A percentile compares a stretch with the other conserved stretches of the same genome.
Conservation (phyloP, 2,113 vertebrate species). For the Aythya baeri region DNA sequence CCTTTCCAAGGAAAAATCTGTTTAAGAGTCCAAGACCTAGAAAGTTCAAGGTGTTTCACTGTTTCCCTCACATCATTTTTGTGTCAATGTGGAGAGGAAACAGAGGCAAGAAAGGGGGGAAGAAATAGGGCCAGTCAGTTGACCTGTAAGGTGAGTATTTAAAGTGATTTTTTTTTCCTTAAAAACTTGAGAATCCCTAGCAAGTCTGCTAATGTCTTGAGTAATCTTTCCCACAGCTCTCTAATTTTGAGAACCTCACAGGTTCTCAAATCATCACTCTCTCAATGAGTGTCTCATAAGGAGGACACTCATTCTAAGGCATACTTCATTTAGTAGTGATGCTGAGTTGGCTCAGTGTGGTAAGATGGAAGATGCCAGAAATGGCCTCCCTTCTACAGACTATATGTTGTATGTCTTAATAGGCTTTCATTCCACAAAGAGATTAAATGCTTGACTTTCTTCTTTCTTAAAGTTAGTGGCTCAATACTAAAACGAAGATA, state of each 20-base stretch:
- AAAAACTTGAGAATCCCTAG: not conserved
- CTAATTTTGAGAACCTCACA: not conserved
- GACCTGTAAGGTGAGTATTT: not conserved
- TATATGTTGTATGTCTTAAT: not conserved
- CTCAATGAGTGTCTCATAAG: not conserved
- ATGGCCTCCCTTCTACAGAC: not conserved
- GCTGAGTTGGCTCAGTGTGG: not conserved
- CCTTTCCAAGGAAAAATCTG: slow-evolving; percentile 44
- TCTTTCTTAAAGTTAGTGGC: not conserved
- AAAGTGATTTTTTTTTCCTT: not conserved
- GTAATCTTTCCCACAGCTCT: not conserved
- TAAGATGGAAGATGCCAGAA: not conserved
- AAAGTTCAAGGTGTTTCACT: slow-evolving; percentile 37
- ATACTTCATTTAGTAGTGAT: not conserved
- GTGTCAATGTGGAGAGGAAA: not conserved
- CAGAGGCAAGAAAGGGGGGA: not conserved
- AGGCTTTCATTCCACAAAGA: not conserved
- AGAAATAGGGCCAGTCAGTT: not conserved
- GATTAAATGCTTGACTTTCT: not conserved
- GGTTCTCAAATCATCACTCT: not conserved
- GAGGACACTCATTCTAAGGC: not conserved
- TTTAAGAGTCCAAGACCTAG: not conserved
- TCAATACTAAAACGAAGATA: not conserved
- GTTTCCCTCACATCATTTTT: slow-evolving; percentile 20
- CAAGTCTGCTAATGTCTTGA: not conserved